Evolutionary conservation across 1,140 invertebrate genomes (phyloP).

Genomic region (Caenorhabditis briggsae): DNA sequence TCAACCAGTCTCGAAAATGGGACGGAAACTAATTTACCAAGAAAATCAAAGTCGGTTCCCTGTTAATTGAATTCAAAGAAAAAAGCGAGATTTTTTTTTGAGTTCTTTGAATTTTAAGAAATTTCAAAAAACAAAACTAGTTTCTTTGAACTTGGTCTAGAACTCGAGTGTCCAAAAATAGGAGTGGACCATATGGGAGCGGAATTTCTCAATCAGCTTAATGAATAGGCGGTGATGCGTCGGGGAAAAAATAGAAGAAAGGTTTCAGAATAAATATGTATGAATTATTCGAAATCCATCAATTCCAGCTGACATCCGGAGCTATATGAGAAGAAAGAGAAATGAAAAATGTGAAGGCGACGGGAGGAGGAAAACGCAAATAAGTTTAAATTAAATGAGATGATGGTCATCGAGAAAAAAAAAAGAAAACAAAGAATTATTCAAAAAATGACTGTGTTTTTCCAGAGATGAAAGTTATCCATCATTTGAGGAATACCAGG

Average conservation of each 20-base stretch:
- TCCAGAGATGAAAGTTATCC: not conserved
- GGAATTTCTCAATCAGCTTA: not conserved
- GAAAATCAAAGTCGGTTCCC: not conserved
- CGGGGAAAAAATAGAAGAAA: not conserved
- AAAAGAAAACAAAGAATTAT: not conserved
- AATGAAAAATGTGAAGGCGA: not conserved
- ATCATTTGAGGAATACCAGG: not conserved
- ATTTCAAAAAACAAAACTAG: too few species aligned
- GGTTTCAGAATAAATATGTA: constrained; percentile 11
- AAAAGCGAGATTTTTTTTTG: not conserved
- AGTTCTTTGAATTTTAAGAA: too few species aligned
- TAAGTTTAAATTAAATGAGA: constrained; percentile 34
- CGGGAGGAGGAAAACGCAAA: not conserved
- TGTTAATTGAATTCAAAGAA: not conserved
- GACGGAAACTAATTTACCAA: not conserved
- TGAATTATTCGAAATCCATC: constrained; percentile 47
- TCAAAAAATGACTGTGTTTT: not conserved
- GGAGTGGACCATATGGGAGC: not conserved
- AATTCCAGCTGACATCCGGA: constrained; percentile 13
- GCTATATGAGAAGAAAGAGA: not conserved
- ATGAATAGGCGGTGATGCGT: not conserved
- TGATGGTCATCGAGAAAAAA: not conserved
- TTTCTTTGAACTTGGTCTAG: too few species aligned
- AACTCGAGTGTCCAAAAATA: not conserved
- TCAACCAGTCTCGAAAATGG: not conserved